phyloP scores from a whole-genome alignment of 2,888 invertebrate species.

The Nephrocerus scutellatus region DNA sequence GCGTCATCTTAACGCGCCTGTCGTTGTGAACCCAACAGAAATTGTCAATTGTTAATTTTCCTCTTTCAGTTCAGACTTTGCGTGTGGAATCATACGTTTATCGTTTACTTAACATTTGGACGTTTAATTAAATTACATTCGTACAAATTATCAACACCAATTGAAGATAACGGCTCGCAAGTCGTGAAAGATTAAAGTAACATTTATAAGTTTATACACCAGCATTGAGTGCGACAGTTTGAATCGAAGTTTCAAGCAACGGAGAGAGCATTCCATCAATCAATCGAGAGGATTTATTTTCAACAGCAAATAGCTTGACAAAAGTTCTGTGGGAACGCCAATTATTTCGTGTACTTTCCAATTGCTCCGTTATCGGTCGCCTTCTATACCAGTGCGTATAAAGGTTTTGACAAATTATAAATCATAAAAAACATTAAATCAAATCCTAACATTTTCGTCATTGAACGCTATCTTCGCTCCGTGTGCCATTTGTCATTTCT shows the following conservation, averaged over 20 bases:
- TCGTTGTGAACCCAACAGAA: no score
- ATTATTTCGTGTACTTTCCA: conserved; percentile 19
- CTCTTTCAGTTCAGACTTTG: no score
- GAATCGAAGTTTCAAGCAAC: conserved; percentile 31
- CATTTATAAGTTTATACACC: conserved; percentile 39
- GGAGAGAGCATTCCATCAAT: conserved; percentile 22
- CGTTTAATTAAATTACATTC: conserved; percentile 29
- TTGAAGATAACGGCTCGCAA: conserved; percentile 5
- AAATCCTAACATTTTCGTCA: conserved; percentile 16
- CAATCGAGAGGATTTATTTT: conserved; percentile 25
- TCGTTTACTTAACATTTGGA: conserved; percentile 25
- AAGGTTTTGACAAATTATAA: conserved; percentile 54
- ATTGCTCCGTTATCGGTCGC: conserved; percentile 50
- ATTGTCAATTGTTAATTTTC: no score
- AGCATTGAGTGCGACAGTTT: conserved; percentile 30
- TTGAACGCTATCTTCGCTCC: conserved; percentile 1
- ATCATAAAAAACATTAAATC: conserved; percentile 16
- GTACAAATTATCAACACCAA: no score
- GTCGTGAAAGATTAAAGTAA: conserved; percentile 15
- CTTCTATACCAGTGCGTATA: conserved; percentile 92
- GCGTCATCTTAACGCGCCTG: no score
- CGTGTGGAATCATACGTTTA: no score
- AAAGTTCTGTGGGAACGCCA: no score
- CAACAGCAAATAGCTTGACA: conserved; percentile 8
- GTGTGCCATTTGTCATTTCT: conserved; percentile 8